phyloP scores from a whole-genome alignment of 2,797 vertebrate species.

The Parotocinclus haroldoi region DNA sequence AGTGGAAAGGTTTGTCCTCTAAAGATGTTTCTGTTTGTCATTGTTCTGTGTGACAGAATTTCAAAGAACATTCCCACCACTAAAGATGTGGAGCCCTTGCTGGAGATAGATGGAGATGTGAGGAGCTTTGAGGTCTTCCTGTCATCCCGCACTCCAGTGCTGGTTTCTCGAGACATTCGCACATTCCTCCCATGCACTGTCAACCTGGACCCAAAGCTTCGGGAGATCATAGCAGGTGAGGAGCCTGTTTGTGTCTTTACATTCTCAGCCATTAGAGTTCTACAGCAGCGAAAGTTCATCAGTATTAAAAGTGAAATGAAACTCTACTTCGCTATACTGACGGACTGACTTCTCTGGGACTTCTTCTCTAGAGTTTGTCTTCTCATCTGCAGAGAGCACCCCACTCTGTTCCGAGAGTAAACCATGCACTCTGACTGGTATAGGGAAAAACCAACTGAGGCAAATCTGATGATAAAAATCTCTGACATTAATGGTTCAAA shows the following conservation, averaged over 20 bases:
- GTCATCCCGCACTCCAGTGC: conserved; percentile 91
- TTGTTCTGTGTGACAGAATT: conserved; percentile 70
- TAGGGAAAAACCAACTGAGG: too few relatives aligned
- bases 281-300: too few relatives aligned
- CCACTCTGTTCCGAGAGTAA: too few relatives aligned
- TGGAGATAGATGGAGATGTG: conserved; percentile 94
- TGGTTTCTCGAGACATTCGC: conserved; percentile 86
- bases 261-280: too few relatives aligned
- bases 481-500: too few relatives aligned
- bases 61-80: conserved; percentile 96
- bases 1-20: conserved; percentile 2
- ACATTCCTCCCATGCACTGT: conserved; percentile 96
- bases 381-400: too few relatives aligned
- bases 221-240: conserved; percentile 94
- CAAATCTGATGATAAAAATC: too few relatives aligned
- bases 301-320: too few relatives aligned
- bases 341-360: too few relatives aligned
- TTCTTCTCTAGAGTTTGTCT: too few relatives aligned
- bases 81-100: conserved; percentile 95
- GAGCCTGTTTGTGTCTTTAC: not conserved
- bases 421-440: too few relatives aligned
- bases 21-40: not conserved
- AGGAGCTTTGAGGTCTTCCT: conserved; percentile 95
- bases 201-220: conserved; percentile 93
- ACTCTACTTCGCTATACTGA: too few relatives aligned